Evolutionary conservation across 1,140 invertebrate species (phyloP).

Genomic region (Zaprionus inermis): DNA sequence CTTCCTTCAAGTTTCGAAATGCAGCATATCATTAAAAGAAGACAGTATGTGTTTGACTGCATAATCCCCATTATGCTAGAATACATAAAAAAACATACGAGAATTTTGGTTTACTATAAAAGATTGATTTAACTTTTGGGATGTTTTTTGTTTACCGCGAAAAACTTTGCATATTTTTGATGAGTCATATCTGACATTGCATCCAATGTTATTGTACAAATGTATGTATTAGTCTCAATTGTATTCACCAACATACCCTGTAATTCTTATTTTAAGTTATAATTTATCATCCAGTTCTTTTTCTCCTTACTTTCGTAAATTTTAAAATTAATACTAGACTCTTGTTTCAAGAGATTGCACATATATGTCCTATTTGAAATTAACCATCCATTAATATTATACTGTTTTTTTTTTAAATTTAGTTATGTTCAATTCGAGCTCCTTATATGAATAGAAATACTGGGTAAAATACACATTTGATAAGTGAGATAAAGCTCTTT

Average conservation of each 20-base stretch:
- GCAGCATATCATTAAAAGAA: not conserved
- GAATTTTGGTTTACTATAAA: not conserved
- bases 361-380: not conserved
- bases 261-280: not conserved
- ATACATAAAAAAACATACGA: not conserved
- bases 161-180: not conserved
- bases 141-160: not conserved
- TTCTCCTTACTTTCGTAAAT: no score
- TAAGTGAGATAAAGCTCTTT: constrained; percentile 45
- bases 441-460: not conserved
- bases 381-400: not conserved
- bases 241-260: not conserved
- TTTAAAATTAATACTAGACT: not conserved
- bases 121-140: not conserved
- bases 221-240: not conserved
- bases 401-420: not conserved
- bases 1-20: not conserved
- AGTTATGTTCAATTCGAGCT: not conserved
- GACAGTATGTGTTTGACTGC: not conserved
- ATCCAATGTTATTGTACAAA: not conserved
- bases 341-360: not conserved
- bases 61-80: constrained; percentile 8
- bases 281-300: not conserved
- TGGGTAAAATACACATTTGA: constrained; percentile 27
- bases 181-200: not conserved